These are phyloP conservation scores for Pelodiscus sinensis DNA, from an alignment of 2,113 vertebrate species.

Conservation along the genomic window DNA sequence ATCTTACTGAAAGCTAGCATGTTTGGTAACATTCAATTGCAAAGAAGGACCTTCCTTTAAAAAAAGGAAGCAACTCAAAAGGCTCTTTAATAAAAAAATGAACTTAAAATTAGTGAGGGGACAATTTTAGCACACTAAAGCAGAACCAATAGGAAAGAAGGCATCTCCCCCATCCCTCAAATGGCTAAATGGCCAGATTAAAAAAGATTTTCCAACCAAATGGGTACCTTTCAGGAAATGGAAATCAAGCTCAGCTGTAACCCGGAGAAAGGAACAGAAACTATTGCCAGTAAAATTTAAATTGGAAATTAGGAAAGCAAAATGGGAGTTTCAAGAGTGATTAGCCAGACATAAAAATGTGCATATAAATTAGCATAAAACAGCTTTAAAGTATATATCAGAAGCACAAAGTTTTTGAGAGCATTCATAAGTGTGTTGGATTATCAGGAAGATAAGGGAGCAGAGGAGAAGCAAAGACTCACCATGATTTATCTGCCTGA, in stretches of 20 bases:
- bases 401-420: neutral
- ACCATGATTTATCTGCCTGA: neutral
- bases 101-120: neutral
- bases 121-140: neutral
- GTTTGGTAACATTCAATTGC: neutral
- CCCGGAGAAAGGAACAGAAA: constrained; percentile 8
- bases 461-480: neutral
- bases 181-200: neutral
- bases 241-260: neutral
- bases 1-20: neutral
- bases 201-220: neutral
- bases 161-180: neutral
- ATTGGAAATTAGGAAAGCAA: neutral
- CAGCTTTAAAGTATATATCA: neutral
- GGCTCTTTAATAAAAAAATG: neutral
- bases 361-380: neutral
- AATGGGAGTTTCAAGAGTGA: neutral
- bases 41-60: neutral
- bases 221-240: neutral
- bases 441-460: neutral
- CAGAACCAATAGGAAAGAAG: neutral
- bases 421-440: neutral
- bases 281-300: neutral
- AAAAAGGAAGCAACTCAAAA: constrained; percentile 6
- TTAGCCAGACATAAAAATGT: neutral